A percentile compares a stretch with the other conserved stretches of the same genome.
Conservation (phyloP, 2,888 invertebrate species). For the Neoaliturus tenellus region DNA sequence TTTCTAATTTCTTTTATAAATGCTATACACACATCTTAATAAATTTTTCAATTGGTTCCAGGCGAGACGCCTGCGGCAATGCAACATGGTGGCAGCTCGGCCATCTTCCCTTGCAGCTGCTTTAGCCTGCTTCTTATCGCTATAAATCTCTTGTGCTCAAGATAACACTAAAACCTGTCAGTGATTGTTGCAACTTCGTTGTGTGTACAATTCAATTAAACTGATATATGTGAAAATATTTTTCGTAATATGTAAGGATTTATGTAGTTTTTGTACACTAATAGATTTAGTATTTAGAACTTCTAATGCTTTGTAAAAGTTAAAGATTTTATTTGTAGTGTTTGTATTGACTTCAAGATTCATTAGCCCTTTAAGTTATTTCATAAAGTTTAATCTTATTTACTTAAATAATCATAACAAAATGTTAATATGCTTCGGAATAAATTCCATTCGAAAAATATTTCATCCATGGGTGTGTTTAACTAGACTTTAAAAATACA, state of each 20-base stretch:
- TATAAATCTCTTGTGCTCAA: not conserved
- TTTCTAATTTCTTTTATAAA: too few species aligned
- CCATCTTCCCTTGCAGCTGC: not conserved
- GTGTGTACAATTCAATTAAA: not conserved
- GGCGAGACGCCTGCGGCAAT: slow-evolving; percentile 88
- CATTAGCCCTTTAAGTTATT: too few species aligned
- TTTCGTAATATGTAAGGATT: not conserved
- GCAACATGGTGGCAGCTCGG: slow-evolving; percentile 77
- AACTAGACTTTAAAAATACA: too few species aligned
- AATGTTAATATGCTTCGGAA: too few species aligned
- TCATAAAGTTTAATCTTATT: too few species aligned
- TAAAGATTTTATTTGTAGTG: too few species aligned
- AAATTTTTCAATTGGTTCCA: slow-evolving; percentile 78
- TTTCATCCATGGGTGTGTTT: too few species aligned
- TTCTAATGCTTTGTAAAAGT: not conserved
- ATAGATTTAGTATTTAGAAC: not conserved
- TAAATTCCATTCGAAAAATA: too few species aligned
- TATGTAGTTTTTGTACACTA: slow-evolving; percentile 1
- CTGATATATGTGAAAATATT: not conserved
- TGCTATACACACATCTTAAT: too few species aligned
- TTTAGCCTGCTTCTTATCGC: not conserved
- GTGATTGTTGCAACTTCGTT: not conserved
- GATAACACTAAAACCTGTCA: not conserved
- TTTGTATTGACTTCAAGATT: too few species aligned
- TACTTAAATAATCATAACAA: too few species aligned